Evolutionary conservation across 2,888 invertebrate genomes (phyloP).

Genomic region (Philonicus albiceps): DNA sequence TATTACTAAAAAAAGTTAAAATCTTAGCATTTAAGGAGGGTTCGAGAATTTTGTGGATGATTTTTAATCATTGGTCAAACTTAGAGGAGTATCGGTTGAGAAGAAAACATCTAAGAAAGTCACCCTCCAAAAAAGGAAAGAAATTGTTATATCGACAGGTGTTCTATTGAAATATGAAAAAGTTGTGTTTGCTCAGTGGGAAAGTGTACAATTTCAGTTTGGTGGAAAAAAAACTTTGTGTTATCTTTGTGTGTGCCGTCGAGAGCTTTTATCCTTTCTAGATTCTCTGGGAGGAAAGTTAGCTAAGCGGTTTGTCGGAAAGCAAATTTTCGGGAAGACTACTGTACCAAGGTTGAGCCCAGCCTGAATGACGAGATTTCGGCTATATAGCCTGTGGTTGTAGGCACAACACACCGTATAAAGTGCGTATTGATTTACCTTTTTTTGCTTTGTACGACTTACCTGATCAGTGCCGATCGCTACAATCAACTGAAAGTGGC

Average conservation of each 20-base stretch:
- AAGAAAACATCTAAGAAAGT: neutral
- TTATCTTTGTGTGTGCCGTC: conserved; percentile 15
- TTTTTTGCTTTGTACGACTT: neutral
- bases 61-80: neutral
- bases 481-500: neutral
- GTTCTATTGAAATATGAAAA: conserved; percentile 19
- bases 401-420: neutral
- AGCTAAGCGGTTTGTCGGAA: neutral
- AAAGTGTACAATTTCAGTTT: neutral
- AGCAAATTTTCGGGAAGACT: neutral
- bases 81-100: neutral
- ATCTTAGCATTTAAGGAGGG: neutral
- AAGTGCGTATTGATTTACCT: neutral
- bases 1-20: neutral
- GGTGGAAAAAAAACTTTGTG: neutral
- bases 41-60: neutral
- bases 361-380: neutral
- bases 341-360: neutral
- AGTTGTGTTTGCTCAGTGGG: neutral
- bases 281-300: conserved; percentile 1
- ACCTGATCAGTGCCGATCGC: neutral
- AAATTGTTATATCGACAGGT: conserved; percentile 4
- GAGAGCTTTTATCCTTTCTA: conserved; percentile 21
- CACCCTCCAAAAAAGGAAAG: neutral
- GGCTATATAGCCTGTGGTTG: neutral